A percentile compares a stretch with the other conserved stretches of the same genome.
Evolutionary conservation across 2,888 invertebrate species (phyloP).

Genomic region (Aricia artaxerxes): DNA sequence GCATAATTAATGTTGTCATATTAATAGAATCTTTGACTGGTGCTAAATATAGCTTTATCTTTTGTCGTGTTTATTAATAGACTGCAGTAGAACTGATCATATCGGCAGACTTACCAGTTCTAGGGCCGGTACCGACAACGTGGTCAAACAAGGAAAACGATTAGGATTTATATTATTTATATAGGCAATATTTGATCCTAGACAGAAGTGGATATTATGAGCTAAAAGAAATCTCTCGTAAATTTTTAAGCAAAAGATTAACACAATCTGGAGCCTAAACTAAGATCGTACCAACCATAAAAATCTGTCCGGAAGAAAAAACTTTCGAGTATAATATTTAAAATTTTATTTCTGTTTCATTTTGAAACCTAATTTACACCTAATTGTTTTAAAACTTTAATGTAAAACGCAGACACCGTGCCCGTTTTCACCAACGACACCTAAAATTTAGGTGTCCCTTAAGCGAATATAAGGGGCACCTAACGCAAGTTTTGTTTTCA

Average conservation of each 20-base stretch:
- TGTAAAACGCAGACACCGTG: no score
- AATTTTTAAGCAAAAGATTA: background rate
- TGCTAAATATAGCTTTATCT: constrained; percentile 28
- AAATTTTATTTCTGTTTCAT: no score
- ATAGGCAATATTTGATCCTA: background rate
- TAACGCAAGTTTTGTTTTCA: no score
- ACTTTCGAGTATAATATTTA: no score
- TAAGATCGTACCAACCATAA: no score
- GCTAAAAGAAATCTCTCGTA: background rate
- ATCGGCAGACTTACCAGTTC: background rate
- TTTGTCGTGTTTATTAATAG: constrained; percentile 20
- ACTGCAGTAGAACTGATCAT: background rate
- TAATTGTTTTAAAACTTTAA: no score
- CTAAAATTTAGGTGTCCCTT: no score
- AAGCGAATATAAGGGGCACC: no score
- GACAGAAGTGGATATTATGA: background rate
- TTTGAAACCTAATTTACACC: no score
- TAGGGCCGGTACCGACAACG: background rate
- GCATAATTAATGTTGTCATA: constrained; percentile 22
- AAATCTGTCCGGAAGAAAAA: no score
- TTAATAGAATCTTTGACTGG: constrained; percentile 26
- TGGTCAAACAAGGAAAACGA: background rate
- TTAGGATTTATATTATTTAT: background rate
- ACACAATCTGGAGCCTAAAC: background rate
- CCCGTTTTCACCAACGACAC: no score